Percentiles rank a stretch among this genome's conserved stretches.
phyloP scores from a whole-genome alignment of 2,113 vertebrate genomes.

The Hemichromis elongatus region DNA sequence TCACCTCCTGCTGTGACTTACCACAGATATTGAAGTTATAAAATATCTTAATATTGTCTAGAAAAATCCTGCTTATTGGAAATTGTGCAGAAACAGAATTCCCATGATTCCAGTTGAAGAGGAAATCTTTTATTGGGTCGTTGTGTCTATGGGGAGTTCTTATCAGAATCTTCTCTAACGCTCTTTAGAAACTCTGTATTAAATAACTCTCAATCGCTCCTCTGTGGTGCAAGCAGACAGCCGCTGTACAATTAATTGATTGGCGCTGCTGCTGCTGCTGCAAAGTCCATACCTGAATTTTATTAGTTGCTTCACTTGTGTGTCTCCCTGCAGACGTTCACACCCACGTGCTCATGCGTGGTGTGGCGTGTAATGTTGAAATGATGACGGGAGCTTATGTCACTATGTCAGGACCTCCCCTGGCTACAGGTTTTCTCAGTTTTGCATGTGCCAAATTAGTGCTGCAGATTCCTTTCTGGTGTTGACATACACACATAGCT shows the following conservation, averaged over 20 bases:
- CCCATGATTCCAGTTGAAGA: background rate
- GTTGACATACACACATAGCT: slow-evolving; percentile 26
- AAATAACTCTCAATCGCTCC: slow-evolving; percentile 25
- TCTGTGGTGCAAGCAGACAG: slow-evolving; percentile 16
- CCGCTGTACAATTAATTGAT: slow-evolving; percentile 19
- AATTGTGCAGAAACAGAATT: background rate
- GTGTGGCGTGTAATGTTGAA: background rate
- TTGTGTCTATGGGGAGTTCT: slow-evolving; percentile 25
- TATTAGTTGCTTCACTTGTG: background rate
- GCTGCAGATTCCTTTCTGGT: background rate
- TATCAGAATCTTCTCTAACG: slow-evolving; percentile 33
- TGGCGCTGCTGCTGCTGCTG: background rate
- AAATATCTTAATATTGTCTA: background rate
- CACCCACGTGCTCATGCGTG: background rate
- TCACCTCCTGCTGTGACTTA: background rate
- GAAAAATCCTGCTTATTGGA: background rate
- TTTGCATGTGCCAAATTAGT: slow-evolving; percentile 24
- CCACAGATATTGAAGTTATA: background rate
- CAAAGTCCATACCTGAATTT: background rate
- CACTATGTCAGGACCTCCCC: slow-evolving; percentile 33
- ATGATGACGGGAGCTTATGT: slow-evolving; percentile 15
- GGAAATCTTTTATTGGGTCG: slow-evolving; percentile 22
- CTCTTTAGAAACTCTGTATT: slow-evolving; percentile 33
- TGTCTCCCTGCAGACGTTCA: background rate
- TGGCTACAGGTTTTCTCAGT: slow-evolving; percentile 12